These are phyloP conservation scores for Anguilla obscura DNA, from an alignment of 2,797 vertebrate species.

Conservation along the genomic window DNA sequence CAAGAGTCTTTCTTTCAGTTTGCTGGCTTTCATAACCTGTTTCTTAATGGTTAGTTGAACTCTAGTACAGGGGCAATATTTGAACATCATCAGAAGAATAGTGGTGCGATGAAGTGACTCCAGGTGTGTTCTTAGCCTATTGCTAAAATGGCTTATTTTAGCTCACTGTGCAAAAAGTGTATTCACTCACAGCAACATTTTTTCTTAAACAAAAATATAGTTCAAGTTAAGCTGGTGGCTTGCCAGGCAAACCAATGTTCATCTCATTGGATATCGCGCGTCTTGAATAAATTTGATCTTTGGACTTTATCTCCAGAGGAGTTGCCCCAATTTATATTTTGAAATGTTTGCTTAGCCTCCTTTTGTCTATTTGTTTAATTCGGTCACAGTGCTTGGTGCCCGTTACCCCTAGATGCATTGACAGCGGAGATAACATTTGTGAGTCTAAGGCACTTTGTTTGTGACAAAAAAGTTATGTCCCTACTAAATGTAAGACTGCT, in stretches of 20 bases:
- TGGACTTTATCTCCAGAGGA: conserved; percentile 41
- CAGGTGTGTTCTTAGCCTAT: background rate
- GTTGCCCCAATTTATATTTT: conserved; percentile 28
- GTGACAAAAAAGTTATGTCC: background rate
- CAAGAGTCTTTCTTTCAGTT: background rate
- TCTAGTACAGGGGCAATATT: background rate
- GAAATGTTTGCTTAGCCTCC: conserved; percentile 39
- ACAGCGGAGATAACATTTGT: background rate
- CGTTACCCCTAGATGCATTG: background rate
- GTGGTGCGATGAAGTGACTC: background rate
- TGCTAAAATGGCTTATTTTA: background rate
- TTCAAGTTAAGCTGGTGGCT: background rate
- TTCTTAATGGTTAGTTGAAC: background rate
- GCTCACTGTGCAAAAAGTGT: background rate
- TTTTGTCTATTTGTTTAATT: conserved; percentile 42
- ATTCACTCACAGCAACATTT: background rate
- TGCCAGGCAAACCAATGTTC: background rate
- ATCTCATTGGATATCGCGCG: background rate
- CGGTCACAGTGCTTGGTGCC: conserved; percentile 3
- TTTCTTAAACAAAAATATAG: background rate
- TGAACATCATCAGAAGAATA: background rate
- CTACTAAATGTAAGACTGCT: background rate
- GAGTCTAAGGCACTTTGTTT: background rate
- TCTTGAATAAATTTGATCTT: conserved; percentile 36
- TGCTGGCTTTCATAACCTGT: background rate